Conservation (phyloP, 2,888 invertebrate species). For the Zygogramma bicolorata region DNA sequence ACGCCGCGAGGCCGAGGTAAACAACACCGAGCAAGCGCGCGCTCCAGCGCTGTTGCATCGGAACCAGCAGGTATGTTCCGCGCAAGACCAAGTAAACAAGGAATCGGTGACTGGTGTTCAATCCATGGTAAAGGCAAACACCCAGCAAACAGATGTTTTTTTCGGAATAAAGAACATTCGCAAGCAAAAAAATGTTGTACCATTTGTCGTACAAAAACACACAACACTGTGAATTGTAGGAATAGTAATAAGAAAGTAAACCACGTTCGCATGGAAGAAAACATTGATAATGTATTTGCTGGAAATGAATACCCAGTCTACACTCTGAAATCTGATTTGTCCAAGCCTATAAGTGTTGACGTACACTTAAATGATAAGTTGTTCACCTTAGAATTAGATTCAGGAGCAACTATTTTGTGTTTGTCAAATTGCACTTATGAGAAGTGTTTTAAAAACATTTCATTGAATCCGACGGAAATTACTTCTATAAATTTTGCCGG, state of each 20-base stretch:
- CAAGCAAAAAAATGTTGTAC: not conserved
- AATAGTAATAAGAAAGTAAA: not conserved
- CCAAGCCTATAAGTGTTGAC: not conserved
- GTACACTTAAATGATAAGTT: not conserved
- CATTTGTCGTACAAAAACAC: not conserved
- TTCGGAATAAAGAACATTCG: not conserved
- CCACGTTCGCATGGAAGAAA: not conserved
- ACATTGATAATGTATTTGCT: not conserved
- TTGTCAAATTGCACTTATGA: too few relatives aligned
- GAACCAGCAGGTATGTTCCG: not conserved
- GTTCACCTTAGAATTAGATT: not conserved
- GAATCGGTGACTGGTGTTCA: not conserved
- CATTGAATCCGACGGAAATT: too few relatives aligned
- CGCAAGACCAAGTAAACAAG: not conserved
- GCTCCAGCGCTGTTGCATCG: conserved; percentile 1
- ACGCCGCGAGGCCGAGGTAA: not conserved
- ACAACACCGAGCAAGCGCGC: conserved; percentile 6
- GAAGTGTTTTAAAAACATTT: too few relatives aligned
- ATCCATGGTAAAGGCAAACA: not conserved
- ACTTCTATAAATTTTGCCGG: not conserved
- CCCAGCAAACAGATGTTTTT: not conserved
- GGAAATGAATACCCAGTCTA: too few relatives aligned
- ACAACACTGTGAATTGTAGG: too few relatives aligned
- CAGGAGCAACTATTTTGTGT: too few relatives aligned
- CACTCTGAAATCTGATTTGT: not conserved